Base-by-base conservation (phyloP, 2,797 vertebrate genomes). In the Synanceia verrucosa region DNA sequence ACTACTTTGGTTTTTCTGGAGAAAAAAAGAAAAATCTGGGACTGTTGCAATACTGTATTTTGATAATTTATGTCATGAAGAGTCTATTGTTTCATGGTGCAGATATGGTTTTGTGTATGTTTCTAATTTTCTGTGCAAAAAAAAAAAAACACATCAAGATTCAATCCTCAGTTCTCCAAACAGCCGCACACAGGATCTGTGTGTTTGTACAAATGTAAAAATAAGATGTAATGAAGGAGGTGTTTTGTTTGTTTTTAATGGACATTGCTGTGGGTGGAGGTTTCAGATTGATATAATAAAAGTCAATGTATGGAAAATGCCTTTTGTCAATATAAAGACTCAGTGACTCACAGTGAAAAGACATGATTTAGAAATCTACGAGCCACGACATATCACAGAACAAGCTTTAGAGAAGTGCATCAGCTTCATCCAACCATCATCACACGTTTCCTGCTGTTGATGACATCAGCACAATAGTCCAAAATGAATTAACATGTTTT, bases 31-130 rank as follows among this genome's bases (percentile, higher is more conserved):
- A 93, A 48, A 94, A 93, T 95, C 93, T 96, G 96, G 96, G 96
- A 97, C 95, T 97, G 96, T 96, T 97, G 97, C 97, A 98, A 98
- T 98, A 98, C 94, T 91, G 84, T 90, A 70, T 86, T 96, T 96
- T 95, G 93, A 96, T 93, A 75, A 92, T 90, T 91, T 91, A 88
- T 91, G 85, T 85, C 82, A 77, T 55, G 33, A 75, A 91, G 78
- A 90, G 95, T 95, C 93, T 94, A 94, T 96, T 94, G 95, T 96
- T 96, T 95, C 94, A 94, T 94, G 84, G 84, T 96, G 95, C 93
- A 82, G 83, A 65, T 61, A 70, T 83, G 93, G 91, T 95, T 96
- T 85, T 73, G 95, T 96, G 94, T 95, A 64, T 84, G 89, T 96
- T 96, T 96, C 90, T 94, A 94, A 94, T 94, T 95, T 94, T 95